Evolutionary conservation across 1,140 invertebrate species (phyloP).

Genomic region (Solenopsis fugax): DNA sequence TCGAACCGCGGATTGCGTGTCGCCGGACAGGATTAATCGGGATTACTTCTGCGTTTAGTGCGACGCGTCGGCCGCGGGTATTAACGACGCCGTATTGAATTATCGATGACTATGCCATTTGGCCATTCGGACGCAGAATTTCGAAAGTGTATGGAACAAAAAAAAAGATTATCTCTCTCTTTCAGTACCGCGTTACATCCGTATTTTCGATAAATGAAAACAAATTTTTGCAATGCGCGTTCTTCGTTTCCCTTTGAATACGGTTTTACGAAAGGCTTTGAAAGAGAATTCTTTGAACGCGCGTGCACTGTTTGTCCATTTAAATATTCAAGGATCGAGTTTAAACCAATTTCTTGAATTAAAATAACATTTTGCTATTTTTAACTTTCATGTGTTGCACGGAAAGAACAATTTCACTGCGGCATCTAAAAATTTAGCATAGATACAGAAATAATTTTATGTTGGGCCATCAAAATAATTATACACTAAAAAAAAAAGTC

Average conservation of each 20-base stretch:
- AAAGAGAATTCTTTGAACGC: not conserved
- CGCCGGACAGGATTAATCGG: constrained; percentile 10
- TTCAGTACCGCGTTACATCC: not conserved
- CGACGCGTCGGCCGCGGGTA: not conserved
- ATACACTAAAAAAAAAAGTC: too few species aligned
- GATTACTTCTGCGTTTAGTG: constrained; percentile 12
- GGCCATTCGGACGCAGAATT: not conserved
- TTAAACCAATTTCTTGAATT: too few species aligned
- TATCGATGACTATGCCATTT: not conserved
- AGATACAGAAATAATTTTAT: too few species aligned
- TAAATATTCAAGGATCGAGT: too few species aligned
- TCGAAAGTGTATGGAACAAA: not conserved
- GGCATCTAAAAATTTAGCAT: too few species aligned
- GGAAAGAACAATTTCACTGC: too few species aligned
- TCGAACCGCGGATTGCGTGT: constrained; percentile 27
- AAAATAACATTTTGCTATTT: too few species aligned
- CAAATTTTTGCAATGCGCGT: not conserved
- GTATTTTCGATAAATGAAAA: not conserved
- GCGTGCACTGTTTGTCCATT: too few species aligned
- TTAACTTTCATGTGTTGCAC: too few species aligned
- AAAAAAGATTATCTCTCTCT: not conserved
- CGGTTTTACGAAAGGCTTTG: not conserved
- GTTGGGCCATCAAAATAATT: too few species aligned
- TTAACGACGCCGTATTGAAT: constrained; percentile 3
- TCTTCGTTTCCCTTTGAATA: not conserved